Conservation (phyloP, 64 coral and sea anemone genomes). For the Platygyra sinensis region DNA sequence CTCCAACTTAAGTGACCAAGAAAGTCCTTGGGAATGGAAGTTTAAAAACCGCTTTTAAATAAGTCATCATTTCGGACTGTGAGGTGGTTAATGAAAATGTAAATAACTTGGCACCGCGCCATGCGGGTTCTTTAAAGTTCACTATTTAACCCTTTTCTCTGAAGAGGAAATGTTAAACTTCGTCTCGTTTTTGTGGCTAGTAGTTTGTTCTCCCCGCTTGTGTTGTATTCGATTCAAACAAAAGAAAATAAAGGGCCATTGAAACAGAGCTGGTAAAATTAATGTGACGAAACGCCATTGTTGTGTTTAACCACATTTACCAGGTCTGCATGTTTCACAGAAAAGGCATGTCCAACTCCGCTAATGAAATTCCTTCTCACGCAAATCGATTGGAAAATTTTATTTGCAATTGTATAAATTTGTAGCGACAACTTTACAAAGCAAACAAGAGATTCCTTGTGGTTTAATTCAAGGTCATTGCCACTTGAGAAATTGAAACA, state of each 20-base stretch:
- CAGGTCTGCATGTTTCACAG: not conserved
- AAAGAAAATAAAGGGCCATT: not conserved
- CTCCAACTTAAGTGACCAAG: not conserved
- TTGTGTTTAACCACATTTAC: conserved; percentile 47
- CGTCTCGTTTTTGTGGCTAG: not conserved
- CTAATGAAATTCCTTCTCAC: conserved; percentile 7
- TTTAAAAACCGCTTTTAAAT: conserved; percentile 28
- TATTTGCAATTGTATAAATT: not conserved
- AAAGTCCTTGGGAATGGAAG: not conserved
- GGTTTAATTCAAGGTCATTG: not conserved
- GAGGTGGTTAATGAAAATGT: conserved; percentile 33
- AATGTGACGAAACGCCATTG: conserved; percentile 3
- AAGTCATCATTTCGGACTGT: conserved; percentile 19
- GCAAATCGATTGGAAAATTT: not conserved
- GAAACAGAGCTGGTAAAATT: not conserved
- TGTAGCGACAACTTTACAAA: conserved; percentile 5
- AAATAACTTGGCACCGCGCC: conserved; percentile 27
- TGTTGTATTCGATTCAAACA: not conserved
- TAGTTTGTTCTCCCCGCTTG: not conserved
- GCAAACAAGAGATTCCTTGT: not conserved
- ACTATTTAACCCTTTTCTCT: not conserved
- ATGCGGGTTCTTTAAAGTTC: not conserved
- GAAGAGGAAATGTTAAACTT: not conserved
- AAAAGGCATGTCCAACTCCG: not conserved
- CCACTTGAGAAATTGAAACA: not conserved